These are phyloP conservation scores for Sepiola atlantica DNA, from an alignment of 2,888 invertebrate genomes.

Conservation along the genomic window DNA sequence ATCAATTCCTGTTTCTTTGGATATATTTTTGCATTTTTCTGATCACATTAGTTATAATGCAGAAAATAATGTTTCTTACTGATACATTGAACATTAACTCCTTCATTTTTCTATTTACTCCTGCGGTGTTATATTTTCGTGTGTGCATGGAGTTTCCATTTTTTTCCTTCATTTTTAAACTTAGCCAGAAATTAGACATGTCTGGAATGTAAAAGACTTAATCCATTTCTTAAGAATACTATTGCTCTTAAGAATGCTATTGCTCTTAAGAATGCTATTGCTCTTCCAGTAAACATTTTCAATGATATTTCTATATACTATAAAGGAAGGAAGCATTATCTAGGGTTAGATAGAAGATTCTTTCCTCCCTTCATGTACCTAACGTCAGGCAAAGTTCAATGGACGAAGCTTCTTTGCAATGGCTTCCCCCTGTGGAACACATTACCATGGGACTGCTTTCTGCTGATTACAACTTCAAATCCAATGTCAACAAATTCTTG, in stretches of 20 bases:
- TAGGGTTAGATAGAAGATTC: no score
- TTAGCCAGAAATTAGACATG: not conserved
- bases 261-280: not conserved
- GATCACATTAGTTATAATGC: not conserved
- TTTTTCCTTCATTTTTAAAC: conserved; percentile 37
- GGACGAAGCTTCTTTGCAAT: no score
- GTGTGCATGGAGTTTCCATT: conserved; percentile 43
- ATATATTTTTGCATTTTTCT: not conserved
- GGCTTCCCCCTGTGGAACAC: no score
- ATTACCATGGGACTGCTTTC: no score
- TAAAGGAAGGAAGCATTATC: no score
- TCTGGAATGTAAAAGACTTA: not conserved
- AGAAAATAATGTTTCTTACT: not conserved
- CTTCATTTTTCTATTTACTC: not conserved
- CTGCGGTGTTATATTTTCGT: conserved; percentile 34
- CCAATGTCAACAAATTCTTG: no score
- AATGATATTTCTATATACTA: not conserved
- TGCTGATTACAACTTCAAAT: no score
- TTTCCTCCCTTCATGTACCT: no score
- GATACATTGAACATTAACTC: conserved; percentile 23
- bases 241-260: not conserved
- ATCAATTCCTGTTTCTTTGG: not conserved
- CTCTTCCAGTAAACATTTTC: not conserved
- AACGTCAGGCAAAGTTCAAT: no score
- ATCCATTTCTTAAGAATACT: not conserved